Percentiles rank a stretch among this genome's conserved stretches.
These are phyloP conservation scores for Alauda arvensis DNA, from an alignment of 2,797 vertebrate species.

Conservation along the genomic window DNA sequence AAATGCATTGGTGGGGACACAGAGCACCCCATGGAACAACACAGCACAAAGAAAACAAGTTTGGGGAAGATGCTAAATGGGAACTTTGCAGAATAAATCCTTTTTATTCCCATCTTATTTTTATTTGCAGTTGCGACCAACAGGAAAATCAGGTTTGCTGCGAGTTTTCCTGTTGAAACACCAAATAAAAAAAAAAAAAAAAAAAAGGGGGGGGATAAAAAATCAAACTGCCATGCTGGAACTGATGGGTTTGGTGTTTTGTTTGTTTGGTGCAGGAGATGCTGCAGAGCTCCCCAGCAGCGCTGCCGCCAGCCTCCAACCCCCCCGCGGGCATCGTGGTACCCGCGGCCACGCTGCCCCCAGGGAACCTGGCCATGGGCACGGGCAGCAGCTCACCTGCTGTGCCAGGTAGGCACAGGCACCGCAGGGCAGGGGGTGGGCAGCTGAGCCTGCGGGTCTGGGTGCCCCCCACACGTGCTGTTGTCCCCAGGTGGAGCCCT, in stretches of 20 bases:
- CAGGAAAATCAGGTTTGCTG: neutral
- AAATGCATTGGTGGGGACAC: neutral
- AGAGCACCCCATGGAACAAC: fast-evolving
- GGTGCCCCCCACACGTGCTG: fast-evolving
- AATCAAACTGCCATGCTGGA: fast-evolving
- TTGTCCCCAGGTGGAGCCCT: slow-evolving; percentile 86
- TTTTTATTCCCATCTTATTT: neutral
- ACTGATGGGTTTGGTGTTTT: fast-evolving
- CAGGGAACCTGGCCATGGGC: slow-evolving; percentile 89
- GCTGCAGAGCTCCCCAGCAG: slow-evolving; percentile 92
- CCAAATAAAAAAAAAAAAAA: no score
- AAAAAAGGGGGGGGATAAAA: no score
- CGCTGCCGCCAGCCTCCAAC: slow-evolving; percentile 88
- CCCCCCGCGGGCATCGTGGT: slow-evolving; percentile 91
- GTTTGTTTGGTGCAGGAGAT: slow-evolving; percentile 75
- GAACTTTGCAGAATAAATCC: neutral
- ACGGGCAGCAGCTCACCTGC: slow-evolving; percentile 88
- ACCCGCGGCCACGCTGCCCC: slow-evolving; percentile 85
- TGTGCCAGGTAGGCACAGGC: slow-evolving; percentile 79
- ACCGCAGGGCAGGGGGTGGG: fast-evolving
- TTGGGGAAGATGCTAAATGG: neutral
- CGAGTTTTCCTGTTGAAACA: fast-evolving
- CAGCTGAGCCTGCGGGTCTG: fast-evolving
- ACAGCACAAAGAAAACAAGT: neutral
- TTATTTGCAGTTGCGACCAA: neutral